A percentile compares a stretch with the other conserved stretches of the same genome.
phyloP scores from a whole-genome alignment of 1,140 invertebrate genomes.

The Cotesia vestalis region DNA sequence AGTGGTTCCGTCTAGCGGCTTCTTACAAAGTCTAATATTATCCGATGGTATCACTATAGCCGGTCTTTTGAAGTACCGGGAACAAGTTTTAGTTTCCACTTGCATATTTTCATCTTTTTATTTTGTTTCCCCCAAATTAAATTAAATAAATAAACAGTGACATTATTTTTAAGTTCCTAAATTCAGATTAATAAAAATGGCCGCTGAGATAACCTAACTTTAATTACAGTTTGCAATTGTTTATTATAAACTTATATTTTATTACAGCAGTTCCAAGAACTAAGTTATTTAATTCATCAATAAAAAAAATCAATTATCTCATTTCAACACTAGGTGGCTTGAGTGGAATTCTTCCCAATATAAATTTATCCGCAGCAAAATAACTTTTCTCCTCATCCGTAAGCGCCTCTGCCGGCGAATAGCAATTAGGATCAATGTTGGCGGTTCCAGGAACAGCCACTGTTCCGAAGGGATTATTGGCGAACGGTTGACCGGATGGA shows the following conservation, averaged over 20 bases:
- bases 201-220: too few species aligned
- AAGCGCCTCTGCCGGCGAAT: constrained; percentile 47
- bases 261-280: too few species aligned
- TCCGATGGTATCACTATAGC: constrained; percentile 58
- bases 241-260: too few species aligned
- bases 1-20: constrained; percentile 53
- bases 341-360: constrained; percentile 54
- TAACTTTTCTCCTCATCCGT: constrained; percentile 57
- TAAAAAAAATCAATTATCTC: constrained; percentile 40
- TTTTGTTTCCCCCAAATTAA: too few species aligned
- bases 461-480: constrained; percentile 40
- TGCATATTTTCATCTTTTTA: too few species aligned
- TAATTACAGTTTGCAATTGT: too few species aligned
- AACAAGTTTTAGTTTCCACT: too few species aligned
- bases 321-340: constrained; percentile 58
- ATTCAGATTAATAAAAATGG: too few species aligned
- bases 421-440: constrained; percentile 52
- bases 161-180: too few species aligned
- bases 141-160: too few species aligned
- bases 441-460: constrained; percentile 8
- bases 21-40: constrained; percentile 59
- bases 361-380: constrained; percentile 52
- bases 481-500: constrained; percentile 25
- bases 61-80: constrained; percentile 56
- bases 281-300: too few species aligned